Evolutionary conservation across 1,140 invertebrate species (phyloP).

Genomic region (Polypedilum pembai): DNA sequence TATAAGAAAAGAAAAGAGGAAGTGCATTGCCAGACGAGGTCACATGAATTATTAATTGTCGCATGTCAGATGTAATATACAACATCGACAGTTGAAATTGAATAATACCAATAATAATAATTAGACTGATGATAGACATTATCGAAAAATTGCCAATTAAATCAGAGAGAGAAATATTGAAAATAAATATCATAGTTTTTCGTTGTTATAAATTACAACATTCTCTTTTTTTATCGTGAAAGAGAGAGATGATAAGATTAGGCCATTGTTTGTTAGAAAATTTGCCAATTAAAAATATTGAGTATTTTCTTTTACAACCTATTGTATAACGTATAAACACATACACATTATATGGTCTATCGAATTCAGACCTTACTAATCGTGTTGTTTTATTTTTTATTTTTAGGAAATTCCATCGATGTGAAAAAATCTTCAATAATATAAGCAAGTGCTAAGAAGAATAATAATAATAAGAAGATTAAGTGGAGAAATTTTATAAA

Average conservation of each 20-base stretch:
- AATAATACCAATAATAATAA: not conserved
- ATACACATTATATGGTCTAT: too few relatives aligned
- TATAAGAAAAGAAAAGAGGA: not conserved
- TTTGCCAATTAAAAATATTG: too few relatives aligned
- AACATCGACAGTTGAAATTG: not conserved
- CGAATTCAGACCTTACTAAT: too few relatives aligned
- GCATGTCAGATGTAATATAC: not conserved
- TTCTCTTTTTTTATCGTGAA: too few relatives aligned
- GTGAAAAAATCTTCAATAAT: not conserved
- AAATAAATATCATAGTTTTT: too few relatives aligned
- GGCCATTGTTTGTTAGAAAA: too few relatives aligned
- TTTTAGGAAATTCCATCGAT: constrained; percentile 18
- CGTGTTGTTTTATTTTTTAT: not conserved
- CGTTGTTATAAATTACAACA: too few relatives aligned
- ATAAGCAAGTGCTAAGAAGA: constrained; percentile 10
- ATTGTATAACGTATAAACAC: too few relatives aligned
- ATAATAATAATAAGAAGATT: not conserved
- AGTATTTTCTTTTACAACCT: too few relatives aligned
- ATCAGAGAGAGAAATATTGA: too few relatives aligned
- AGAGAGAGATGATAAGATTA: too few relatives aligned
- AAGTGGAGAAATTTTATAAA: not conserved
- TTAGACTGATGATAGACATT: not conserved
- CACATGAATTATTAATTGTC: not conserved
- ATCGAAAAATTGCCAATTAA: constrained; percentile 15
- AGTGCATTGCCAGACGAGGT: constrained; percentile 2